A percentile compares a stretch with the other conserved stretches of the same genome.
Conservation (phyloP, 2,797 vertebrate species). For the Urophycis tenuis region DNA sequence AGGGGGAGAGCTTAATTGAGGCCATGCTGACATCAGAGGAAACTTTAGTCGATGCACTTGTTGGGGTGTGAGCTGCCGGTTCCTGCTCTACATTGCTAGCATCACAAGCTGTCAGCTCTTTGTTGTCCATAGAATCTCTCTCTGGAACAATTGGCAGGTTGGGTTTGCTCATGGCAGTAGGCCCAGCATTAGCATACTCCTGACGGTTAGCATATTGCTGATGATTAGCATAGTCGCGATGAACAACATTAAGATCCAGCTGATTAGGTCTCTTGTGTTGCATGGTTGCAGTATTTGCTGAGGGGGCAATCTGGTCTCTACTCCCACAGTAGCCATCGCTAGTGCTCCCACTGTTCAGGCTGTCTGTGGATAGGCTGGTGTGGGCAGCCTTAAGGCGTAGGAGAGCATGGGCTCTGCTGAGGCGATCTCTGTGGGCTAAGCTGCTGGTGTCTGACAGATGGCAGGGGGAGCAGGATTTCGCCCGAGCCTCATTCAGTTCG, state of each 20-base stretch:
- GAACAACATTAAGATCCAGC: slow-evolving; percentile 82
- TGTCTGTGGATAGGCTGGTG: slow-evolving; percentile 89
- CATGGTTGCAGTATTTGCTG: slow-evolving; percentile 62
- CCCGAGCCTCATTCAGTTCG: slow-evolving; percentile 78
- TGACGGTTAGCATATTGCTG: slow-evolving; percentile 34
- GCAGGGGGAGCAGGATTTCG: slow-evolving; percentile 89
- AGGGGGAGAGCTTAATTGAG: slow-evolving; percentile 90
- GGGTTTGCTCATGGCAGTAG: slow-evolving; percentile 30
- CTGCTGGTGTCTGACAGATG: slow-evolving; percentile 75
- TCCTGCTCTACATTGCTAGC: slow-evolving; percentile 63
- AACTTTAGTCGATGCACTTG: slow-evolving; percentile 69
- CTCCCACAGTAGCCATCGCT: slow-evolving; percentile 86
- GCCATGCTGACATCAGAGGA: slow-evolving; percentile 74
- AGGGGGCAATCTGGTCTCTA: slow-evolving; percentile 79
- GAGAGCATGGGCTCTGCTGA: slow-evolving; percentile 77
- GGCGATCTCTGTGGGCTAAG: slow-evolving; percentile 72
- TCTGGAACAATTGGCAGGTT: slow-evolving; percentile 66
- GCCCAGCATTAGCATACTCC: slow-evolving; percentile 53
- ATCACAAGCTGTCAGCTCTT: slow-evolving; percentile 53
- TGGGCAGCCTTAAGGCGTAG: slow-evolving; percentile 81
- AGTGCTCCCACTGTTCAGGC: slow-evolving; percentile 90
- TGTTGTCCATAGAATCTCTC: slow-evolving; percentile 69
- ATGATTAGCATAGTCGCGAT: slow-evolving; percentile 57
- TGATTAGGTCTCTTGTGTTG: slow-evolving; percentile 84
- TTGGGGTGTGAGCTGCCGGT: slow-evolving; percentile 50